Evolutionary conservation across 2,888 invertebrate genomes (phyloP).

Genomic region (Microplitis deprimator): DNA sequence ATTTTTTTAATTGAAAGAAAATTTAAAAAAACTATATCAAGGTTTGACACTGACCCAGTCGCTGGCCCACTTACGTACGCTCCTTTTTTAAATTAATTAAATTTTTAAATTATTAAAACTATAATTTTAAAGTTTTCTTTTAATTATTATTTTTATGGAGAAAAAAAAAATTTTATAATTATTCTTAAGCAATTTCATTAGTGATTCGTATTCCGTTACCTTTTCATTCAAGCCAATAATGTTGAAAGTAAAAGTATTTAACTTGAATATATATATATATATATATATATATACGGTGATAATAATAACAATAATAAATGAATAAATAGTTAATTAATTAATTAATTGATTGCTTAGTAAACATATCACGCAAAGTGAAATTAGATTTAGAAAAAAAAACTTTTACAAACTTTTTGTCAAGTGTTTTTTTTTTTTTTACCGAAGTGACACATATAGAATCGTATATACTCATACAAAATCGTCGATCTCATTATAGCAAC

Average conservation of each 20-base stretch:
- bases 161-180: neutral
- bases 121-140: neutral
- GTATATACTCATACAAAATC: neutral
- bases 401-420: neutral
- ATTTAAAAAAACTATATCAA: conserved; percentile 38
- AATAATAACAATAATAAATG: neutral
- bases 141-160: neutral
- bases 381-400: neutral
- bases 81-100: conserved; percentile 28
- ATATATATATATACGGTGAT: neutral
- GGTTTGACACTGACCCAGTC: conserved; percentile 67
- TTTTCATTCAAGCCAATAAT: neutral
- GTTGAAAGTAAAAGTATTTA: neutral
- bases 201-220: neutral
- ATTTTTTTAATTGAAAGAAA: neutral
- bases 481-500: neutral
- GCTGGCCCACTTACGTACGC: conserved; percentile 62
- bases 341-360: neutral
- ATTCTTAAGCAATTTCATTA: neutral
- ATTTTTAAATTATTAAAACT: neutral
- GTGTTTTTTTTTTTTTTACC: neutral
- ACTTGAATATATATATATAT: no score
- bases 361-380: neutral
- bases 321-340: neutral
- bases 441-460: neutral